Percentiles rank a stretch among this genome's conserved stretches.
Evolutionary conservation across 2,797 vertebrate genomes (phyloP).

Genomic region (Alfaro cultratus): DNA sequence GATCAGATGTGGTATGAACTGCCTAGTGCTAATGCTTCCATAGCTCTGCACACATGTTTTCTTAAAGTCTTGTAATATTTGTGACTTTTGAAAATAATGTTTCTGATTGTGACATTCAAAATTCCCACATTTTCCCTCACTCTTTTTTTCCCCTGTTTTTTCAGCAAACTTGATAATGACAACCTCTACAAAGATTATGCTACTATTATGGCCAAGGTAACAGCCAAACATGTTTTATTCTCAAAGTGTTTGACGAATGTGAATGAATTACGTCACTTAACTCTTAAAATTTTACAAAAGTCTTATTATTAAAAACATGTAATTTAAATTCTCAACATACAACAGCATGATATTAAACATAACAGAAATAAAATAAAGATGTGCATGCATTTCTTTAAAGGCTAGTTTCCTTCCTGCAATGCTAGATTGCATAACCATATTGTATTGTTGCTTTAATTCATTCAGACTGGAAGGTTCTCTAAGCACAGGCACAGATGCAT

Average conservation of each 20-base stretch:
- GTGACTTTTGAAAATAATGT: not conserved
- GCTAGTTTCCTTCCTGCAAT: not conserved
- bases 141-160: not conserved
- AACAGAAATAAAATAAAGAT: not conserved
- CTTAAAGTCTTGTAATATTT: slow-evolving; percentile 7
- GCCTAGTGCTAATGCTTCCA: not conserved
- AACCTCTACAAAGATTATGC: slow-evolving; percentile 89
- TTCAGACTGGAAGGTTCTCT: not conserved
- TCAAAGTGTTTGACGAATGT: not conserved
- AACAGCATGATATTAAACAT: not conserved
- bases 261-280: not conserved
- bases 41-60: slow-evolving; percentile 12
- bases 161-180: slow-evolving; percentile 87
- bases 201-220: slow-evolving; percentile 95
- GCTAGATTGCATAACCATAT: not conserved
- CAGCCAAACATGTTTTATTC: not conserved
- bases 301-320: not conserved
- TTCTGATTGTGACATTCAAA: slow-evolving; percentile 4
- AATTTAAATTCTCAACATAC: not conserved
- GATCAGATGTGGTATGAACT: slow-evolving; percentile 28
- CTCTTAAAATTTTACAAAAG: not conserved
- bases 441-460: not conserved
- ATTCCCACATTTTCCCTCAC: not conserved
- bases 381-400: not conserved
- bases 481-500: not conserved